A percentile compares a stretch with the other conserved stretches of the same genome.
These are phyloP conservation scores for Dendrophyllia cribrosa DNA, from an alignment of 64 coral and sea anemone genomes.

Conservation along the genomic window DNA sequence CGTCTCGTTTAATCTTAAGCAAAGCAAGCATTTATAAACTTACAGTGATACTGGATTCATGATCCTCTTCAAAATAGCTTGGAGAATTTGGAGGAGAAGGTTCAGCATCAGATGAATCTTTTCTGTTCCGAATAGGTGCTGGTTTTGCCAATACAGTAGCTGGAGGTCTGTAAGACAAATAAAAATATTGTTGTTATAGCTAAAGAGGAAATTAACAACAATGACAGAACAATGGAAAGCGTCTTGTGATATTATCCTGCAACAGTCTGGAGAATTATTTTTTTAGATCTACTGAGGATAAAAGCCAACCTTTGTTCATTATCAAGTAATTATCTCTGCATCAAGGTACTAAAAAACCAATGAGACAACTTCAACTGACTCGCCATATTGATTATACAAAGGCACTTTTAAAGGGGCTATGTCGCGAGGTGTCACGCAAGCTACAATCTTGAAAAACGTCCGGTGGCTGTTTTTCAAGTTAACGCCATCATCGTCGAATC, in stretches of 20 bases:
- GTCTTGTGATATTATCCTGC: neutral
- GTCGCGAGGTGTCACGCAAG: too few relatives aligned
- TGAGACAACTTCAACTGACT: neutral
- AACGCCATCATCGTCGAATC: too few relatives aligned
- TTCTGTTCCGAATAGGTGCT: conserved; percentile 70
- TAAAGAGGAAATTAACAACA: neutral
- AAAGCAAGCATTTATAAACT: conserved; percentile 15
- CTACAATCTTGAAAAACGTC: too few relatives aligned
- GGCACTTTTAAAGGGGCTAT: too few relatives aligned
- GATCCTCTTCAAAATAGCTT: conserved; percentile 83
- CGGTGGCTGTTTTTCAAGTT: too few relatives aligned
- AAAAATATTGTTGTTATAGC: neutral
- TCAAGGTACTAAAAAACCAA: neutral
- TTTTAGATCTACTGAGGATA: neutral
- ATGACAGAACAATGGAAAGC: neutral
- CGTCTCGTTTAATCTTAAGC: neutral
- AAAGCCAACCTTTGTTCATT: neutral
- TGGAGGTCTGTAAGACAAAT: conserved; percentile 71
- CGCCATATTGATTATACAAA: neutral
- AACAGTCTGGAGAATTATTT: neutral
- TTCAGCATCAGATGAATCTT: conserved; percentile 94
- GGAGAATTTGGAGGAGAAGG: conserved; percentile 95
- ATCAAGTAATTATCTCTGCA: neutral
- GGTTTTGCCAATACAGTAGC: conserved; percentile 97
- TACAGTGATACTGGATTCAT: conserved; percentile 95